Evolutionary conservation across 2,888 invertebrate species (phyloP), one percentile per base, ranked within the genome.

Genomic region (Drosophila rubida): DNA sequence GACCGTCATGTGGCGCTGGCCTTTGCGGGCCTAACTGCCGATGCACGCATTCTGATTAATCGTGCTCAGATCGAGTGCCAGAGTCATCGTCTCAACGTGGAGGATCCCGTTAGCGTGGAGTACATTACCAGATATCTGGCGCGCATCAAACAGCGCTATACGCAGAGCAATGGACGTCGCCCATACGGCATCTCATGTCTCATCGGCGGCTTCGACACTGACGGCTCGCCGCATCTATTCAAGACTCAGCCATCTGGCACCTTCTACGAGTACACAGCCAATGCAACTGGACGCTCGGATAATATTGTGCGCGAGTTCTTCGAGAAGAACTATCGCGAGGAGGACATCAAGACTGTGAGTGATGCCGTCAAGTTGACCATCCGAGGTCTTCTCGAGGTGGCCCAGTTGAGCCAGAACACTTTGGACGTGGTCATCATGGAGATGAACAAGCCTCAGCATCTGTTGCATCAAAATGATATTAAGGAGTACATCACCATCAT

Each of bases 241-340:
- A 99, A 99, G 93, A 99, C 99, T 30, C 99, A 99, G 92, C 99
- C 99, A 4, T 99, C 99, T 53, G 99, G 99, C 66, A 98, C 98
- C 1, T 32, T n/a, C n/a, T 32, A n/a, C 32, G 32, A 99, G 92
- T 99, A 99, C 98, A 98, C 98, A 93, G 99, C 99, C 1, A 99
- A 99, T 93, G 99, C 99, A 9, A 99, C 99, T 58, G 99, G 99
- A 2, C 94, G 99, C 78, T 98, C 97, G 80, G 99, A 99, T 2
- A 99, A 99, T 92, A 98, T 99, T 30, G 99, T 97, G 0, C 94
- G 98, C 64, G 99, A 99, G 93, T 99, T 98, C 92, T 32, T 32
- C 32, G 32, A 32, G 32, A 32, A 32, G n/a, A 11, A 32, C 32
- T 32, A 32, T 32, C 32, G 32, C 0, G 32, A n/a, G 32, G 32